These are phyloP conservation scores for Kradibia gibbosae DNA, from an alignment of 1,140 invertebrate species.

Conservation along the genomic window DNA sequence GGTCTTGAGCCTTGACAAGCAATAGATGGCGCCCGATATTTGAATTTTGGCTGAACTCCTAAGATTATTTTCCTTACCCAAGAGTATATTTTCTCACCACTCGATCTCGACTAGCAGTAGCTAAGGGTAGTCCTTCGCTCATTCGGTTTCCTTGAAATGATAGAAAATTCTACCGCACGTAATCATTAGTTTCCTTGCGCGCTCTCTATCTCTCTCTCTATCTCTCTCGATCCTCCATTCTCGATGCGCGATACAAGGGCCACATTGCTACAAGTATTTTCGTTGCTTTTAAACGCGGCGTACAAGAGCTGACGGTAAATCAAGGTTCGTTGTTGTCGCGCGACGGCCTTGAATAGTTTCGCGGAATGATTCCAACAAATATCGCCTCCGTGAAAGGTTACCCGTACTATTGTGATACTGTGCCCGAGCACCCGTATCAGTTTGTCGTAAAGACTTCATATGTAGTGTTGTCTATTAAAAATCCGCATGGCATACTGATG, in stretches of 20 bases:
- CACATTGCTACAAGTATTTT: constrained; percentile 11
- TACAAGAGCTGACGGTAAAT: neutral
- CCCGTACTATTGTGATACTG: neutral
- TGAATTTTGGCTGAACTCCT: neutral
- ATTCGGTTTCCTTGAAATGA: too few species aligned
- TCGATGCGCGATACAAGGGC: neutral
- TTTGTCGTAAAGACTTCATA: neutral
- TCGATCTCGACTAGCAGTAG: too few species aligned
- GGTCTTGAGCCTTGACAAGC: neutral
- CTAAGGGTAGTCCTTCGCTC: too few species aligned
- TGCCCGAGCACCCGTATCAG: neutral
- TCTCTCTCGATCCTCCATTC: neutral
- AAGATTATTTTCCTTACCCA: too few species aligned
- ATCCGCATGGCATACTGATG: too few species aligned
- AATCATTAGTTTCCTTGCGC: neutral
- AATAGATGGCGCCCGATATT: neutral
- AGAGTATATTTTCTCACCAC: too few species aligned
- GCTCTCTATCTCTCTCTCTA: neutral
- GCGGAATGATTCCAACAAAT: constrained; percentile 34
- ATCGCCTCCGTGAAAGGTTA: constrained; percentile 7
- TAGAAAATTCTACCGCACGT: too few species aligned
- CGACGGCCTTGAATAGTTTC: constrained; percentile 30
- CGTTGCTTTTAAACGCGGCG: neutral
- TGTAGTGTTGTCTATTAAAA: neutral
- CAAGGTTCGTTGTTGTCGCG: neutral